These are phyloP conservation scores for Sebastes glaucus DNA, from an alignment of 2,797 vertebrate genomes.

Conservation along the genomic window DNA sequence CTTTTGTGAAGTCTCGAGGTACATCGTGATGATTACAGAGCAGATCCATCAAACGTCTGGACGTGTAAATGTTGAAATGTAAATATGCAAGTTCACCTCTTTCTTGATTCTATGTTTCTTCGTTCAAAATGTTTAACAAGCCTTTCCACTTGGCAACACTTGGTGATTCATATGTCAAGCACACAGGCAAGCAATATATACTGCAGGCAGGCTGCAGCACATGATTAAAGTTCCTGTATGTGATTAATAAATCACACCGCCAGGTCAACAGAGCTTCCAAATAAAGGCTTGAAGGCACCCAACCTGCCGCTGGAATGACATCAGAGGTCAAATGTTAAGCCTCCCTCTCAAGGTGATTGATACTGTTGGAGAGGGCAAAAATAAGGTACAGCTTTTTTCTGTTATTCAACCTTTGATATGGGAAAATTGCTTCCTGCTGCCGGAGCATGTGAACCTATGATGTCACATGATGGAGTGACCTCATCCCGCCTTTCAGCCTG, in stretches of 20 bases:
- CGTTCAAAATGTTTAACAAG: constrained; percentile 21
- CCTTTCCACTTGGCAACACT: constrained; percentile 33
- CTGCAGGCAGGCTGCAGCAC: constrained; percentile 16
- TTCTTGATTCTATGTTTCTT: constrained; percentile 17
- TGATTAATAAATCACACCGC: constrained; percentile 68
- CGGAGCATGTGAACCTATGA: constrained; percentile 62
- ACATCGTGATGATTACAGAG: constrained; percentile 42
- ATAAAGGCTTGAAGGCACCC: constrained; percentile 54
- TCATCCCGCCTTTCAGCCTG: constrained; percentile 54
- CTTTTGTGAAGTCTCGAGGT: constrained; percentile 14
- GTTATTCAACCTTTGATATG: constrained; percentile 72
- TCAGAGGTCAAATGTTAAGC: constrained; percentile 75
- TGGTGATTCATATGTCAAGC: constrained; percentile 55
- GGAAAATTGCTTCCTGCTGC: constrained; percentile 75
- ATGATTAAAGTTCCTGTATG: constrained; percentile 68
- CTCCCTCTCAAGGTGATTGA: constrained; percentile 71
- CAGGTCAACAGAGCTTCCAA: constrained; percentile 52
- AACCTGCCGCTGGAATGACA: constrained; percentile 64
- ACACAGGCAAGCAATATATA: constrained; percentile 30
- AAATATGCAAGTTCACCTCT: constrained; percentile 35
- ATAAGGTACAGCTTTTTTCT: constrained; percentile 67
- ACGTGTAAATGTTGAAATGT: constrained; percentile 48
- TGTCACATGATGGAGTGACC: constrained; percentile 72
- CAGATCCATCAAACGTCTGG: constrained; percentile 38
- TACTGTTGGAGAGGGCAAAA: constrained; percentile 61